Conservation (phyloP, 2,113 vertebrate genomes). For the Vanacampus margaritifer region DNA sequence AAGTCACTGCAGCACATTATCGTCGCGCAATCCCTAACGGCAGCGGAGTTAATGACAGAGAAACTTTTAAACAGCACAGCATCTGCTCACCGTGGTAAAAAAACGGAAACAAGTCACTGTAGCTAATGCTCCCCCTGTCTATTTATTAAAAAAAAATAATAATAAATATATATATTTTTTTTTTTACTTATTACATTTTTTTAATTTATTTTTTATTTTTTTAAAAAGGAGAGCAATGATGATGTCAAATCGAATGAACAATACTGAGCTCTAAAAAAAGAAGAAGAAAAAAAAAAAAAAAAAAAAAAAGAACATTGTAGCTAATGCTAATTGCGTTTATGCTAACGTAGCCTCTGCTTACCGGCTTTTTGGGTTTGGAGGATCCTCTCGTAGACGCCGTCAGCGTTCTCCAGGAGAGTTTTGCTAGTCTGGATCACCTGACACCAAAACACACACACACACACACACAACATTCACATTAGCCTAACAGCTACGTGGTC, state of each 20-base stretch:
- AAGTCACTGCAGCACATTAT: neutral
- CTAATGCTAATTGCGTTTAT: slow-evolving; percentile 21
- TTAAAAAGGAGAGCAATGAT: too few species aligned
- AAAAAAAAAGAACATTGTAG: too few species aligned
- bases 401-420: slow-evolving; percentile 83
- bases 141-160: too few species aligned
- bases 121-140: too few species aligned
- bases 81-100: neutral
- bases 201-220: too few species aligned
- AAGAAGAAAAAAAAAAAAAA: too few species aligned
- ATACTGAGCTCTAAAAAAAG: too few species aligned
- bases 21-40: neutral
- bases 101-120: neutral
- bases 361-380: slow-evolving; percentile 89
- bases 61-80: neutral
- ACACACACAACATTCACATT: slow-evolving; percentile 6
- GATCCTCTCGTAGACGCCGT: slow-evolving; percentile 85
- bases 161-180: too few species aligned
- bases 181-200: too few species aligned
- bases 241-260: too few species aligned
- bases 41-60: slow-evolving; percentile 1
- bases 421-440: slow-evolving; percentile 95
- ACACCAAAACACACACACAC: slow-evolving; percentile 29
- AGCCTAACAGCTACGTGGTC: slow-evolving; percentile 20
- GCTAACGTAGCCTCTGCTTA: slow-evolving; percentile 39